phyloP scores from a whole-genome alignment of 2,888 invertebrate genomes.

The Tinea pellionella region DNA sequence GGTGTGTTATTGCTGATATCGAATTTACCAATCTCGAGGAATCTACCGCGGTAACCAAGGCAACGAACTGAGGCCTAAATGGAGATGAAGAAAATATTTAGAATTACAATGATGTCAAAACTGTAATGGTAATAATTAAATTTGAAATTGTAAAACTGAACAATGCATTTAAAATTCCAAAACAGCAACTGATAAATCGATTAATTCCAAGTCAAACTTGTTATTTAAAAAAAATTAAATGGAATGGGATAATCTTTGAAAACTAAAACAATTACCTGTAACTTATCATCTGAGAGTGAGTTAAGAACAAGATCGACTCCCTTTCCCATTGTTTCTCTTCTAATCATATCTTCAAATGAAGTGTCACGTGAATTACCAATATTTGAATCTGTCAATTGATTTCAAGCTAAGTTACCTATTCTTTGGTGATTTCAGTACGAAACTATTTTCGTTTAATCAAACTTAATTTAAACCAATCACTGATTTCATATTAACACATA shows the following conservation, averaged over 20 bases:
- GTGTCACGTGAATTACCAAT: slow-evolving; percentile 90
- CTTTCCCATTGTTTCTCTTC: slow-evolving; percentile 81
- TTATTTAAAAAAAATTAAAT: no score
- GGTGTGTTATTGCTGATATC: slow-evolving; percentile 77
- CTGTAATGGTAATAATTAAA: no score
- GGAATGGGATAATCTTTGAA: neutral
- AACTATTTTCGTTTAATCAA: no score
- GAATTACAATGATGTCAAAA: no score
- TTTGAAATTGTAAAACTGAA: no score
- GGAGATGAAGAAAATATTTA: no score
- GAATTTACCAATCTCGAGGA: slow-evolving; percentile 84
- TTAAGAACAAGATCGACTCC: slow-evolving; percentile 94
- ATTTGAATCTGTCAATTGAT: slow-evolving; percentile 55
- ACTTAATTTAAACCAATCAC: no score
- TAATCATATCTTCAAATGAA: slow-evolving; percentile 88
- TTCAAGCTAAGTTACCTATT: neutral
- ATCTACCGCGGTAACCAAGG: slow-evolving; percentile 71
- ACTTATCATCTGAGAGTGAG: slow-evolving; percentile 91
- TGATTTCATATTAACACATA: slow-evolving; percentile 21
- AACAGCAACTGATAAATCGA: no score
- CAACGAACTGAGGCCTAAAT: slow-evolving; percentile 63
- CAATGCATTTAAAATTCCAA: no score
- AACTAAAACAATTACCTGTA: slow-evolving; percentile 58
- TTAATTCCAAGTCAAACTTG: no score
- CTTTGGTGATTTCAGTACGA: no score